Evolutionary conservation across 2,888 invertebrate species (phyloP).

Genomic region (Eupeodes luniger): DNA sequence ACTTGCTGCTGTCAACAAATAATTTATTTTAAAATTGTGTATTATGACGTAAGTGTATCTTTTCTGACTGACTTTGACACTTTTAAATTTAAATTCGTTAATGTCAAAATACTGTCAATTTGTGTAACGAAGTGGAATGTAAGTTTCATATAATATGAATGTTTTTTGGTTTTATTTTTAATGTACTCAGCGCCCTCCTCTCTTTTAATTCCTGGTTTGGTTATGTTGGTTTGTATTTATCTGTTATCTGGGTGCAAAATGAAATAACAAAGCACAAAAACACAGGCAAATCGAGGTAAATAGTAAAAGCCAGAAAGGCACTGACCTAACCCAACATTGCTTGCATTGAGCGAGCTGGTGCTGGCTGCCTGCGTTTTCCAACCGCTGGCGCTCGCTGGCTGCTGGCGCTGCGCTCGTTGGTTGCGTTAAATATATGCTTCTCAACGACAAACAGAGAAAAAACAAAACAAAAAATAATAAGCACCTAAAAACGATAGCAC

Average conservation of each 20-base stretch:
- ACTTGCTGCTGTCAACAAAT: neutral
- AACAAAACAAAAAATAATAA: constrained; percentile 5
- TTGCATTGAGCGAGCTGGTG: constrained; percentile 55
- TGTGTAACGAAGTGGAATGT: constrained; percentile 33
- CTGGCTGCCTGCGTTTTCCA: constrained; percentile 22
- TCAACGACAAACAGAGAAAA: constrained; percentile 17
- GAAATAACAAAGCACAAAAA: constrained; percentile 40
- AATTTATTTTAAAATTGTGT: neutral
- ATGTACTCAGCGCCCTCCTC: constrained; percentile 3
- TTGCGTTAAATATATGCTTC: neutral
- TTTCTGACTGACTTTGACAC: constrained; percentile 5
- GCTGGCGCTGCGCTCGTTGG: too few relatives aligned
- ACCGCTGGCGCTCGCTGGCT: too few relatives aligned
- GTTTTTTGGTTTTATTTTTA: constrained; percentile 2
- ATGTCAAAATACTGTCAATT: constrained; percentile 45
- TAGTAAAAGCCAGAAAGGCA: constrained; percentile 55
- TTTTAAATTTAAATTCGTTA: constrained; percentile 19
- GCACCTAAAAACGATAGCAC: constrained; percentile 42
- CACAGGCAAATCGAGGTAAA: constrained; percentile 51
- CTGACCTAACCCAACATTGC: constrained; percentile 69
- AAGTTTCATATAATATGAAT: neutral
- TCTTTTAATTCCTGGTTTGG: neutral
- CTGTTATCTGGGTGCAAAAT: constrained; percentile 66
- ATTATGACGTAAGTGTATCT: neutral
- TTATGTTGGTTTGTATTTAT: constrained; percentile 41